Percentiles rank a stretch among this genome's conserved stretches.
phyloP scores from a whole-genome alignment of 2,888 invertebrate genomes.

The Megalurothrips usitatus region DNA sequence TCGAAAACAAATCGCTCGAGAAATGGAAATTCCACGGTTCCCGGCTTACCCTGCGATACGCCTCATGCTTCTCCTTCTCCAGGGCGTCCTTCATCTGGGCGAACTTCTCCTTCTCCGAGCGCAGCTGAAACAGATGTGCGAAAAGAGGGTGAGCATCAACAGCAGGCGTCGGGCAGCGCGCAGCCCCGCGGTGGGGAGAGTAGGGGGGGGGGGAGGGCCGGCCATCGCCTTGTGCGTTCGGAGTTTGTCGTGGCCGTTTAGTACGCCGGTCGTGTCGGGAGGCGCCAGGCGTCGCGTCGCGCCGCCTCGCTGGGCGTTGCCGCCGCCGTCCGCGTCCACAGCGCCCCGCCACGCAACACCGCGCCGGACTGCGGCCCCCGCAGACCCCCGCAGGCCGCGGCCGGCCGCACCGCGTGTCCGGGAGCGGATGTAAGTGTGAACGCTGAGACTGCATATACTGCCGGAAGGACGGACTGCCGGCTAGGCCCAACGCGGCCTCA shows the following conservation, averaged over 20 bases:
- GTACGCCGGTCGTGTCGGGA: slow-evolving; percentile 5
- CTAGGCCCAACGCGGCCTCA: too few species aligned
- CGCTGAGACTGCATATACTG: too few species aligned
- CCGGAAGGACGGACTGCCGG: too few species aligned
- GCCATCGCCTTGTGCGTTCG: neutral
- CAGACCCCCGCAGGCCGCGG: neutral
- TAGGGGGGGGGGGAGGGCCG: slow-evolving; percentile 7
- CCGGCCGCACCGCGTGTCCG: too few species aligned
- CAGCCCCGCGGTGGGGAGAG: slow-evolving; percentile 8
- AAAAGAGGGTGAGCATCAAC: neutral
- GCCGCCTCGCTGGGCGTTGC: too few species aligned
- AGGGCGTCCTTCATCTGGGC: slow-evolving; percentile 48
- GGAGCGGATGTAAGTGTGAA: too few species aligned
- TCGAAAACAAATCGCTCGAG: too few species aligned
- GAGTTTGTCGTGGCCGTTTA: neutral
- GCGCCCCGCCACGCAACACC: neutral
- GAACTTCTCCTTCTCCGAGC: slow-evolving; percentile 50
- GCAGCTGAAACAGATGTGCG: slow-evolving; percentile 43
- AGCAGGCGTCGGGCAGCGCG: neutral
- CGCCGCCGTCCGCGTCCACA: neutral
- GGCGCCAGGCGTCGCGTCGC: slow-evolving; percentile 6
- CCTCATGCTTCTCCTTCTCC: slow-evolving; percentile 50
- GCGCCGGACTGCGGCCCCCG: too few species aligned
- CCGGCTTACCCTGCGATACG: slow-evolving; percentile 48
- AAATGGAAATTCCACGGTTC: too few species aligned